phyloP scores from a whole-genome alignment of 1,140 invertebrate genomes.

The Chionoecetes opilio region DNA sequence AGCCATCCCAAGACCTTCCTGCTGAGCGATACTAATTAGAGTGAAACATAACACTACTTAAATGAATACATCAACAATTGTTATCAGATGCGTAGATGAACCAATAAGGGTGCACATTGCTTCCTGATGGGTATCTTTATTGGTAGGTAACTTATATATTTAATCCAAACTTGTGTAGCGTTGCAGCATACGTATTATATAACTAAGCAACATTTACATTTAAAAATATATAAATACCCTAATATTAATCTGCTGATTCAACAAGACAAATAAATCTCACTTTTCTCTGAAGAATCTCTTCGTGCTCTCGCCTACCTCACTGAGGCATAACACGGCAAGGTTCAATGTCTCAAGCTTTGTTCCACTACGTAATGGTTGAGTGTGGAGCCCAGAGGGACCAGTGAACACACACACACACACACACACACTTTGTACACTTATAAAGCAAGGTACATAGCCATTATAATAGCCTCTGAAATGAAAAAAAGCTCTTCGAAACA shows the following conservation, averaged over 20 bases:
- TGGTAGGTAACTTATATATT: neutral
- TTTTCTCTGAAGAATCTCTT: neutral
- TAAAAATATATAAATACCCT: constrained; percentile 13
- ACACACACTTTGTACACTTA: constrained; percentile 29
- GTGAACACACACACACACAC: constrained; percentile 14
- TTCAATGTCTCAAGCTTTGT: too few relatives aligned
- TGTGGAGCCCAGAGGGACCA: too few relatives aligned
- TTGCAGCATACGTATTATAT: constrained; percentile 21
- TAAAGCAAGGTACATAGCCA: neutral
- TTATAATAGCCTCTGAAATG: neutral
- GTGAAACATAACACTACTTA: too few relatives aligned
- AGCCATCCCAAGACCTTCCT: too few relatives aligned
- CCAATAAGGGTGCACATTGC: neutral
- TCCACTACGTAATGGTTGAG: too few relatives aligned
- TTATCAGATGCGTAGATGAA: too few relatives aligned
- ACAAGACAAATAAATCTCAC: constrained; percentile 21
- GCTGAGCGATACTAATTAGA: too few relatives aligned
- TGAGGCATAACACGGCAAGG: neutral
- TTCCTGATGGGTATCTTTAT: neutral
- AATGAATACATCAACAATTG: too few relatives aligned
- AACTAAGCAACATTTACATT: constrained; percentile 21
- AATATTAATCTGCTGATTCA: constrained; percentile 2
- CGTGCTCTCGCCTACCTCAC: neutral
- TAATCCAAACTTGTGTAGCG: constrained; percentile 29
- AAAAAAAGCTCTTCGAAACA: constrained; percentile 11